Evolutionary conservation across 1,140 invertebrate genomes (phyloP).

Genomic region (Antheraea mylitta): DNA sequence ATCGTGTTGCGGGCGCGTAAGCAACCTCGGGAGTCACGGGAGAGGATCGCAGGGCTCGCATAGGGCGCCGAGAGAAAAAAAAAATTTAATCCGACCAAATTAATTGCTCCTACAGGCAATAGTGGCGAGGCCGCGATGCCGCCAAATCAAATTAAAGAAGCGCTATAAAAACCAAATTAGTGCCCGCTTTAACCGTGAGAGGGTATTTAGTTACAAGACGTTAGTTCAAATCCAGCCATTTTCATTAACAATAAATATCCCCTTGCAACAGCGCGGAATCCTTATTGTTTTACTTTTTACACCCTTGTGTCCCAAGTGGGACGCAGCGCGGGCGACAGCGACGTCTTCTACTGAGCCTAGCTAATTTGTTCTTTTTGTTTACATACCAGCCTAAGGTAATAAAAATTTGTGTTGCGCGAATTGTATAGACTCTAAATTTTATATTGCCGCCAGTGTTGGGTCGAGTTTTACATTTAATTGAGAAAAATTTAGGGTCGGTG

Average conservation of each 20-base stretch:
- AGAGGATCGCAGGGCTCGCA: slow-evolving; percentile 45
- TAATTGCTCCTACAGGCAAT: slow-evolving; percentile 77
- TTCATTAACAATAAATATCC: slow-evolving; percentile 81
- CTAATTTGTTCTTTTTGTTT: slow-evolving; percentile 77
- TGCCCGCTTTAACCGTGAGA: slow-evolving; percentile 78
- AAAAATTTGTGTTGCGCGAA: slow-evolving; percentile 78
- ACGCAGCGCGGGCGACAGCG: slow-evolving; percentile 38
- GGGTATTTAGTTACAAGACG: slow-evolving; percentile 79
- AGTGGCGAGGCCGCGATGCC: slow-evolving; percentile 73
- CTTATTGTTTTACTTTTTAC: slow-evolving; percentile 79
- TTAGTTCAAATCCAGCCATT: slow-evolving; percentile 79
- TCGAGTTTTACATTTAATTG: slow-evolving; percentile 76
- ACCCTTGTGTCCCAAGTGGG: slow-evolving; percentile 73
- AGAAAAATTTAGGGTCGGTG: slow-evolving; percentile 73
- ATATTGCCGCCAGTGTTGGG: slow-evolving; percentile 61
- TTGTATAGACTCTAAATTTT: slow-evolving; percentile 77
- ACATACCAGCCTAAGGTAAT: slow-evolving; percentile 71
- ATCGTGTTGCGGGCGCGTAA: slow-evolving; percentile 47
- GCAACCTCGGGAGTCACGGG: slow-evolving; percentile 35
- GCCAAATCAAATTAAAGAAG: slow-evolving; percentile 80
- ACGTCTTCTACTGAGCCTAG: slow-evolving; percentile 56
- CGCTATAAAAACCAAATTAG: slow-evolving; percentile 81
- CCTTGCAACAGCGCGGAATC: slow-evolving; percentile 68
- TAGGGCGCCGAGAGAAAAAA: slow-evolving; percentile 60
- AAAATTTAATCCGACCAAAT: slow-evolving; percentile 80